Base-by-base conservation (phyloP, 92 coral and sea anemone species). In the Montipora capitata region DNA sequence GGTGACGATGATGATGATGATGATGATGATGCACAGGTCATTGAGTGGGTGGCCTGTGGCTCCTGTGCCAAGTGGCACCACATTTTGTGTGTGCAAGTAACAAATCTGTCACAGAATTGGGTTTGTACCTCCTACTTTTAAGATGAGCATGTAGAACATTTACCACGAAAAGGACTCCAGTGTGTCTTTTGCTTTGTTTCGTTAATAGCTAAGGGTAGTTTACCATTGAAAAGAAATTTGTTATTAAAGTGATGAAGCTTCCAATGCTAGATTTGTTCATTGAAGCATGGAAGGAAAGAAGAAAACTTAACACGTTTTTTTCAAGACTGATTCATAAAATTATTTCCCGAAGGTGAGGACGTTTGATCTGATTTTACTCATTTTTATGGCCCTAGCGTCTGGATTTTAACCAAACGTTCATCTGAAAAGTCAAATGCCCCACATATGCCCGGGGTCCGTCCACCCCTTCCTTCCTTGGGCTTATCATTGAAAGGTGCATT, bases 31-130 rank as follows among this genome's bases (percentile, higher is more conserved):
- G 35, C 35, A 40, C 38, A 75, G 52, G 11, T 13, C 10, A 75
- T 77, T 12, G 48, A 77, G 2, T 77, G 69, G 69, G 68, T 77
- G 11, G 82, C 82, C 38, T 77, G 82, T 38, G 51, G 58, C 35
- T 54, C 82, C 67, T 57, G 82, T 39, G 82, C 82, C 58, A 16
- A 54, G 68, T 77, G 82, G 82, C 52, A 77, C 68, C 69, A 77
- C 35, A 35, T 57, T 49, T 10, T 40, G 9, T 75, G 80, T 75
- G 80, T 75, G 64, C 40, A 75, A 40, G n/a, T 75, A 13, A 40
- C 13, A 40, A 49, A 40, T 40, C 14, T 49, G 14, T 49, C 80
- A 75, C 15, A 14, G 80, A 27, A 27, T 27, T 75, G 80, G 80
- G 51, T 40, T 75, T 75, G 80, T 75, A 48, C 80, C 64, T 75